Evolutionary conservation across 2,888 invertebrate species (phyloP).

Genomic region (Nineta flava): DNA sequence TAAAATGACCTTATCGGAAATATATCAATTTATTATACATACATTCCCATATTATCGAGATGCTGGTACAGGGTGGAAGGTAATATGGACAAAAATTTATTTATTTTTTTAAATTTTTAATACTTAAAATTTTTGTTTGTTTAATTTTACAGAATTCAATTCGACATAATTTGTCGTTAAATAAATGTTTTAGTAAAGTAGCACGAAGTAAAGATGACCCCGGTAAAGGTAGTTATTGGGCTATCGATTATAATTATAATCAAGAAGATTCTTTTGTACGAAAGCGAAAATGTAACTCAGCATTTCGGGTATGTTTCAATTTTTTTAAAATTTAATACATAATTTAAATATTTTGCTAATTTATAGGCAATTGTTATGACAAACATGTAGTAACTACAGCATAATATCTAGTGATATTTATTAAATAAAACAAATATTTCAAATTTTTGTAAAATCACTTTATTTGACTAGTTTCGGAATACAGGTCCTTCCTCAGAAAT

Average conservation of each 20-base stretch:
- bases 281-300: slow-evolving; percentile 24
- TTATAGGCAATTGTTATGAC: neutral
- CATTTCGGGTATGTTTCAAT: neutral
- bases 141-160: slow-evolving; percentile 51
- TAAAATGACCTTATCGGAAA: slow-evolving; percentile 58
- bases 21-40: slow-evolving; percentile 55
- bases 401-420: no score
- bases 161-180: slow-evolving; percentile 51
- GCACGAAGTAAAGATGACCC: slow-evolving; percentile 56
- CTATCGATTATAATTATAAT: slow-evolving; percentile 38
- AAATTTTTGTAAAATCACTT: no score
- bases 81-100: slow-evolving; percentile 21
- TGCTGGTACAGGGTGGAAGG: slow-evolving; percentile 57
- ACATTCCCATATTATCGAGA: slow-evolving; percentile 56
- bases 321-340: neutral
- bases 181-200: slow-evolving; percentile 58
- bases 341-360: neutral
- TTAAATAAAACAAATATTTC: no score
- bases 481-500: no score
- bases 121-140: slow-evolving; percentile 2
- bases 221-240: slow-evolving; percentile 51
- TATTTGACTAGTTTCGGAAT: no score
- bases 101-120: neutral
- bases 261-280: slow-evolving; percentile 36
- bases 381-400: neutral